Conservation (phyloP, 2,797 vertebrate species). For the Gymnoscopelus microlampas region DNA sequence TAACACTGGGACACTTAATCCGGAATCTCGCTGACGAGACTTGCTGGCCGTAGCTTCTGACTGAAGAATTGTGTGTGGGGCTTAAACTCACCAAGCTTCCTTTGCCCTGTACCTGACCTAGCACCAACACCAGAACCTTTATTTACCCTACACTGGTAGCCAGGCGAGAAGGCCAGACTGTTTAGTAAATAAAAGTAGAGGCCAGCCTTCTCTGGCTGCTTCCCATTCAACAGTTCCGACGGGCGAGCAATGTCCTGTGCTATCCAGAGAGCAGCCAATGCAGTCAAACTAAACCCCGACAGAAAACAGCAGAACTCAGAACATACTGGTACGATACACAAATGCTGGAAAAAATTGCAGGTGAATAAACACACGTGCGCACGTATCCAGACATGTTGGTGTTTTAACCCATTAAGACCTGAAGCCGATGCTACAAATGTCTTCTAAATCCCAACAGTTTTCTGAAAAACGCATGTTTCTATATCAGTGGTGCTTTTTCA, state of each 20-base stretch:
- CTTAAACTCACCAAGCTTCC: not conserved
- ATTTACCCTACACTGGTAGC: conserved; percentile 26
- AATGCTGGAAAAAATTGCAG: not conserved
- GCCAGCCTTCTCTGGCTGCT: conserved; percentile 3
- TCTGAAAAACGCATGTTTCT: too few relatives aligned
- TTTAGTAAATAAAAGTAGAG: conserved; percentile 46
- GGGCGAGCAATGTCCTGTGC: not conserved
- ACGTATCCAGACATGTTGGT: not conserved
- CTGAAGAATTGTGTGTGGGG: too few relatives aligned
- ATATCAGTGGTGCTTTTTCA: too few relatives aligned
- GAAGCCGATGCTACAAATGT: too few relatives aligned
- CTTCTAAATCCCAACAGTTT: too few relatives aligned
- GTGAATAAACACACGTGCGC: not conserved
- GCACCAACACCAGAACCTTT: conserved; percentile 7
- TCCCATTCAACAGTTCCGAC: conserved; percentile 2
- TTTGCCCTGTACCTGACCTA: conserved; percentile 1
- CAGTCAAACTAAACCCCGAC: not conserved
- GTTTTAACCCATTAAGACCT: too few relatives aligned
- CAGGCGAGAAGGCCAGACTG: conserved; percentile 10
- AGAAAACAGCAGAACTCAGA: conserved; percentile 3
- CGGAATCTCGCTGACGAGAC: too few relatives aligned
- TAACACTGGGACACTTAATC: too few relatives aligned
- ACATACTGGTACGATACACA: not conserved
- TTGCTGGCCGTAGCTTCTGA: too few relatives aligned
- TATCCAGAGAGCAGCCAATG: not conserved